Base-by-base conservation (phyloP, 1,140 invertebrate genomes). In the Drosophila kanapiae region DNA sequence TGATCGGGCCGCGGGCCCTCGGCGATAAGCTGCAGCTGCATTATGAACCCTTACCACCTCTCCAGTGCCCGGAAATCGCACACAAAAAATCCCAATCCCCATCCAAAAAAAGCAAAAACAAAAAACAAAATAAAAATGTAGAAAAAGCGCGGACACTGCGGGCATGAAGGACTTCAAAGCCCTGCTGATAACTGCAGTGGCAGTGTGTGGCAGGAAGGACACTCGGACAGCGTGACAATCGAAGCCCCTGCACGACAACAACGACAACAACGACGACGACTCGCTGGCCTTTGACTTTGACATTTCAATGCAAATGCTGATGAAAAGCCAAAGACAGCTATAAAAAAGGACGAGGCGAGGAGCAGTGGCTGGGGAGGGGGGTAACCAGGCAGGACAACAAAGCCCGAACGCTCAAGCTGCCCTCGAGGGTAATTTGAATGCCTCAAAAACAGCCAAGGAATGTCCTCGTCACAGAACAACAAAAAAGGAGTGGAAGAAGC, bases 251-350 rank as follows among this genome's bases (percentile, higher is more conserved):
- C 38, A 37, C 35, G 35, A n/a, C n/a, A n/a, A n/a, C n/a, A n/a
- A n/a, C n/a, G n/a, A n/a, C n/a, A n/a, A n/a, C n/a, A n/a, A n/a
- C n/a, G n/a, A n/a, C n/a, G n/a, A n/a, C n/a, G n/a, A 10, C 10
- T 11, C 31, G 31, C 31, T 31, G 31, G 31, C 31, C 31, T 82
- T 86, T 87, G 81, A 84, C 82, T 85, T 79, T 84, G 74, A 88
- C 82, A 90, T 88, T 90, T 90, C 85, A 88, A 90, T 88, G 81
- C 84, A 85, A 88, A 87, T 90, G 77, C 61, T 86, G 83, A 87
- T 88, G 83, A 88, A 87, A 87, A 87, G 83, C 83, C 83, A 87
- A 88, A 87, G 84, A 87, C 84, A 88, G 85, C 80, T 84, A 75
- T 68, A 64, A 80, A 87, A 88, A 82, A 49, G 13, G 38, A 49